Conservation (phyloP, 2,888 invertebrate species). For the Ophion ventricosus region DNA sequence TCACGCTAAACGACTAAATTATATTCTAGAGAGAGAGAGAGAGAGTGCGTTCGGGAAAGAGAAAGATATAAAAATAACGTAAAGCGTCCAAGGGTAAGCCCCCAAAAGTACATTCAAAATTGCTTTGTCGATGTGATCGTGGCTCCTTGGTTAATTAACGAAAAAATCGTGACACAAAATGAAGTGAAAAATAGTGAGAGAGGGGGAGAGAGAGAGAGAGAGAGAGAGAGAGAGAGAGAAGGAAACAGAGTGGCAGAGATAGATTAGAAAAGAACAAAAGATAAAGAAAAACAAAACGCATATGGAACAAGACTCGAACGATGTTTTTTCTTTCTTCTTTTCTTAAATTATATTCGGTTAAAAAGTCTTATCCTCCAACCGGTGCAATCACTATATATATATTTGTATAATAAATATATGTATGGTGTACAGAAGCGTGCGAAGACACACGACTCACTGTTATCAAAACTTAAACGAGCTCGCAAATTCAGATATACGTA, state of each 20-base stretch:
- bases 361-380: constrained; percentile 58
- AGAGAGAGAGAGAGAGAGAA: constrained; percentile 18
- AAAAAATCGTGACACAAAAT: constrained; percentile 25
- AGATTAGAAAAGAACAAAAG: constrained; percentile 22
- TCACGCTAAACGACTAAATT: constrained; percentile 76
- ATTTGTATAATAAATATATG: constrained; percentile 43
- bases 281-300: constrained; percentile 43
- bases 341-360: constrained; percentile 27
- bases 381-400: constrained; percentile 58
- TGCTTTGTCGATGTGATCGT: constrained; percentile 77
- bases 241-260: neutral
- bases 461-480: constrained; percentile 62
- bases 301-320: constrained; percentile 38
- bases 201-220: constrained; percentile 21
- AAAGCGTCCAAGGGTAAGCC: constrained; percentile 59
- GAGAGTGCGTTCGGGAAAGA: constrained; percentile 66
- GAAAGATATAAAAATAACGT: constrained; percentile 53
- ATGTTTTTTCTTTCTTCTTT: constrained; percentile 17
- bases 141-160: constrained; percentile 67
- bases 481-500: constrained; percentile 65
- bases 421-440: constrained; percentile 53
- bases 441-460: constrained; percentile 51
- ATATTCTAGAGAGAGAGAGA: constrained; percentile 75
- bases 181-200: neutral
- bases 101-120: constrained; percentile 72